Evolutionary conservation across 2,113 vertebrate genomes (phyloP).

Genomic region (Dipodomys spectabilis): DNA sequence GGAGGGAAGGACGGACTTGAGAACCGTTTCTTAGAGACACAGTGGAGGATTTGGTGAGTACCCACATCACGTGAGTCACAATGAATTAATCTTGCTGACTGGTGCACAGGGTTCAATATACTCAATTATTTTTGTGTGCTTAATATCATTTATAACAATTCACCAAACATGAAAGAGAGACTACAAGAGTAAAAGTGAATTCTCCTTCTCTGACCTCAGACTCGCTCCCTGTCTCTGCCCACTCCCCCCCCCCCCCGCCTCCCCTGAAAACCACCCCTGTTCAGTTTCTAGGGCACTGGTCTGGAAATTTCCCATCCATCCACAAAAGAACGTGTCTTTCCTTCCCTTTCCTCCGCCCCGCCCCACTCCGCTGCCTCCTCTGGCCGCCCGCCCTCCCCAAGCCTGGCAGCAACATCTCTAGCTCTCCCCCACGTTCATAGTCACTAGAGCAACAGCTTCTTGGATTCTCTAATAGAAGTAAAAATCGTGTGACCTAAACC

Average conservation of each 20-base stretch:
- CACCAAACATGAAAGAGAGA: background rate
- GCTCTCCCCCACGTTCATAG: background rate
- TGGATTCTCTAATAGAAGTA: background rate
- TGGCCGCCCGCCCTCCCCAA: background rate
- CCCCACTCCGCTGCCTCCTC: background rate
- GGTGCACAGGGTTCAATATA: rapidly evolving
- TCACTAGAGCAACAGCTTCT: background rate
- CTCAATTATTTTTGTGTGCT: background rate
- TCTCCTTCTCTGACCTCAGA: background rate
- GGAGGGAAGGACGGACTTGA: too few relatives aligned
- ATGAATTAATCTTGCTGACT: rapidly evolving
- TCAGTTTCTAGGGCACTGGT: background rate
- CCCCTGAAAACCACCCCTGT: background rate
- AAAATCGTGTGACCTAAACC: background rate
- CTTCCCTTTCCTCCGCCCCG: background rate
- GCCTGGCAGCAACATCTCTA: too few relatives aligned
- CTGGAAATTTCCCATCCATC: background rate
- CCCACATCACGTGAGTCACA: too few relatives aligned
- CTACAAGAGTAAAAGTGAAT: background rate
- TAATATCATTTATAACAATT: background rate
- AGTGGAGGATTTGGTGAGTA: too few relatives aligned
- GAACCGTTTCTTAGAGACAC: too few relatives aligned
- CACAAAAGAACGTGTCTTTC: background rate
- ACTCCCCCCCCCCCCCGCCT: too few relatives aligned
- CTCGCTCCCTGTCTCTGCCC: background rate